A percentile compares a stretch with the other conserved stretches of the same genome.
Conservation (phyloP, 2,888 invertebrate species). For the Alviniconcha strummeri region DNA sequence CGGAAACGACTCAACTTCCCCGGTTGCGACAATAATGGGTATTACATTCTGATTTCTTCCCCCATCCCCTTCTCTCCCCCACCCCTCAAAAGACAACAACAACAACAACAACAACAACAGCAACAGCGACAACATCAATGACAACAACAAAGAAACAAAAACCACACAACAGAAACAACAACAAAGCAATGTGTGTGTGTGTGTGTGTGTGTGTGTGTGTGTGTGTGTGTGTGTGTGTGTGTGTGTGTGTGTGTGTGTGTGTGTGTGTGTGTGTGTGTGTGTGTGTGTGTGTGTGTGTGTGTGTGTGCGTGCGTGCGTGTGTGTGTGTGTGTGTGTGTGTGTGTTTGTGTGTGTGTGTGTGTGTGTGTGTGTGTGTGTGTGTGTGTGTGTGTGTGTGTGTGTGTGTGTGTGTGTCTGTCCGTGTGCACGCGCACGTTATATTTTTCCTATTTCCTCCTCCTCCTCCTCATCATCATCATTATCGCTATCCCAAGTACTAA, state of each 20-base stretch:
- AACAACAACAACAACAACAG: no score
- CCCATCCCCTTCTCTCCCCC: no score
- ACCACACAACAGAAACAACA: no score
- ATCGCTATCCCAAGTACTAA: no score
- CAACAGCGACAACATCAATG: no score
- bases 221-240: constrained; percentile 7
- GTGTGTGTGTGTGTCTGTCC: not conserved
- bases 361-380: constrained; percentile 8
- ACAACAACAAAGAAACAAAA: no score
- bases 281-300: constrained; percentile 7
- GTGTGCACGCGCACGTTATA: not conserved
- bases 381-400: not conserved
- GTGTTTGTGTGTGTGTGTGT: not conserved
- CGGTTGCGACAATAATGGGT: no score
- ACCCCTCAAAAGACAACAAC: no score
- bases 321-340: constrained; percentile 11
- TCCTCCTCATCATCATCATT: no score
- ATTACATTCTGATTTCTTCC: no score
- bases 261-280: constrained; percentile 2
- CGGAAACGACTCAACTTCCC: no score
- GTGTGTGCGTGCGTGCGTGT: not conserved
- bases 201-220: constrained; percentile 11
- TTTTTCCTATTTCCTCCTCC: no score
- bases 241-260: constrained; percentile 11
- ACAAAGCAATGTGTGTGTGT: not conserved